These are phyloP conservation scores for Saccostrea glomerata DNA, from an alignment of 1,140 invertebrate genomes.

Conservation along the genomic window DNA sequence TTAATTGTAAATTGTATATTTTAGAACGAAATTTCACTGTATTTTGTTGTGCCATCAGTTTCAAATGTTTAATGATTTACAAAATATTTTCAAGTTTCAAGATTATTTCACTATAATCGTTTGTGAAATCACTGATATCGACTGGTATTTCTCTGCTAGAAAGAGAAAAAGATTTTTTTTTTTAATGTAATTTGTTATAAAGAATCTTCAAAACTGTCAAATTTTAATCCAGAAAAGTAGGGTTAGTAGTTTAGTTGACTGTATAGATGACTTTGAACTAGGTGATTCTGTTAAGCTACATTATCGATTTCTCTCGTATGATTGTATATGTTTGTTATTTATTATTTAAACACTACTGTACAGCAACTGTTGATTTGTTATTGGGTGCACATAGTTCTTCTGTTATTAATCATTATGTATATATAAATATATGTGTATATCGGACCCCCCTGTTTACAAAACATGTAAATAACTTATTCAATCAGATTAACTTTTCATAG, in stretches of 20 bases:
- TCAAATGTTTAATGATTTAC: background rate
- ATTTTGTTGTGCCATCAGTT: background rate
- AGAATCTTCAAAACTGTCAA: background rate
- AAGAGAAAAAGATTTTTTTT: too few relatives aligned
- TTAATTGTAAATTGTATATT: background rate
- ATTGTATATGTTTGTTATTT: background rate
- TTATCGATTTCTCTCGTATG: background rate
- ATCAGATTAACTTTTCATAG: background rate
- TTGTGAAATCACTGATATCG: too few relatives aligned
- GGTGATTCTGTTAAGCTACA: background rate
- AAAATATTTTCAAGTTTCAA: background rate
- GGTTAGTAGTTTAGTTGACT: background rate
- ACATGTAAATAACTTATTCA: conserved; percentile 7
- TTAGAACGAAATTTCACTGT: background rate
- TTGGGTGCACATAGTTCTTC: background rate
- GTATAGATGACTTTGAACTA: background rate
- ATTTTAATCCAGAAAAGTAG: background rate
- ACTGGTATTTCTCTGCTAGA: too few relatives aligned
- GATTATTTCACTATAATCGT: background rate
- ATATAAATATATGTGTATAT: conserved; percentile 15
- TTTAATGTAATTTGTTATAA: background rate
- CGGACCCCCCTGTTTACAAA: background rate
- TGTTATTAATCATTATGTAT: conserved; percentile 9
- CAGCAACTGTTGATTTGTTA: conserved; percentile 16
- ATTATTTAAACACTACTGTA: conserved; percentile 21